Base-by-base conservation (phyloP, 2,888 invertebrate species). In the Pristionchus maxplancki region DNA sequence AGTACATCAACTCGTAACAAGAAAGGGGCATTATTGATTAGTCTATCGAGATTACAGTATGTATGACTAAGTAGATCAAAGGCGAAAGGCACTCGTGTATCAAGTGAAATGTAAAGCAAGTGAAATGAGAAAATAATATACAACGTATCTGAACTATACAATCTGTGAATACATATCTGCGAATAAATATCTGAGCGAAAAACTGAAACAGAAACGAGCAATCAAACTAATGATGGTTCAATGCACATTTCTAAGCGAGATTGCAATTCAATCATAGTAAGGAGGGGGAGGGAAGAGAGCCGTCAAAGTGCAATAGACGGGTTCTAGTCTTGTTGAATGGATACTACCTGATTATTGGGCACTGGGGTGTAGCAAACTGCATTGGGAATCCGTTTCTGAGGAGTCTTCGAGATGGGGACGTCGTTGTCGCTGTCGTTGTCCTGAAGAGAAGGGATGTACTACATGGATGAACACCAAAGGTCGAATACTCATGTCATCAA, bases 1-100 rank as follows among this genome's bases (percentile, higher is more conserved):
- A 78, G 78, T 78, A 78, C 40, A 78, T 78, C 9, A 78, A 78
- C 78, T 78, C 78, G 78, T 78, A 78, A 48, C 78, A 78, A 78
- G 6, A 24, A 44, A 44, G 15, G 20, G 15, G 37, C 37, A 71
- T 78, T 78, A 48, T 78, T 78, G n/a, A 78, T 78, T 78, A 28
- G 8, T 78, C 78, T 28, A 44, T 44, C 8, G 78, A 78, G 78
- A 78, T 78, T 78, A 44, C 40, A 40, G 44, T 44, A 28, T 40
- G n/a, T 44, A 78, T 78, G 78, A 78, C 78, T 71, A 71, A 71
- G 71, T 71, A 78, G 78, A 78, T 71, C 71, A 37, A 78, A 28
- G 44, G 78, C 28, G 44, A 78, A 44, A 44, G 34, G 17, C 37
- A 71, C 71, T 71, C 71, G 71, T 78, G n/a, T 24, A 28, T 9